A percentile compares a stretch with the other conserved stretches of the same genome.
These are phyloP conservation scores for Sialis lutaria DNA, from an alignment of 2,888 invertebrate species.

Conservation along the genomic window DNA sequence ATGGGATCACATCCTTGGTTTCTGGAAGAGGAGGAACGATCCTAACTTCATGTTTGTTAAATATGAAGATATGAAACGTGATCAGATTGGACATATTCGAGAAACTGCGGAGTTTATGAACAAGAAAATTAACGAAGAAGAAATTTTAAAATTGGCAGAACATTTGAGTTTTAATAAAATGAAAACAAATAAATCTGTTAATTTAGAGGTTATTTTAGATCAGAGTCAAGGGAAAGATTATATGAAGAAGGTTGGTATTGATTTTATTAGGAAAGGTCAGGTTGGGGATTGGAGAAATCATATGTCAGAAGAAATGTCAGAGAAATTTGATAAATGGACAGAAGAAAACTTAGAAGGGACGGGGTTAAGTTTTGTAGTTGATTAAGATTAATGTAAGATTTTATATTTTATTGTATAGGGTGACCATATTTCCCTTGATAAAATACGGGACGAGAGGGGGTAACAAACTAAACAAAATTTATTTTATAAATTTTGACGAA, in stretches of 20 bases:
- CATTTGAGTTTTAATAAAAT: slow-evolving; percentile 33
- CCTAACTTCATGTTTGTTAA: slow-evolving; percentile 19
- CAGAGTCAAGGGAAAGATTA: slow-evolving; percentile 10
- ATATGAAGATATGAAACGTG: slow-evolving; percentile 22
- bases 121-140: slow-evolving; percentile 19
- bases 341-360: slow-evolving; percentile 13
- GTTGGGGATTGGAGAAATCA: slow-evolving; percentile 15
- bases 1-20: slow-evolving; percentile 19
- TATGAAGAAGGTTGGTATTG: slow-evolving; percentile 8
- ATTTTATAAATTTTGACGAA: too few species aligned
- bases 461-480: too few species aligned
- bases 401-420: too few species aligned
- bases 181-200: slow-evolving; percentile 31
- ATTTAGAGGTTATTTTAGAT: slow-evolving; percentile 18
- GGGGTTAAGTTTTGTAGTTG: slow-evolving; percentile 7
- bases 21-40: slow-evolving; percentile 19
- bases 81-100: slow-evolving; percentile 24
- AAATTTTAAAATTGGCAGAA: slow-evolving; percentile 21
- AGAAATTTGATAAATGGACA: slow-evolving; percentile 20
- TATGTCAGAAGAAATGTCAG: slow-evolving; percentile 13
- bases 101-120: slow-evolving; percentile 25
- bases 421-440: too few species aligned
- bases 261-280: slow-evolving; percentile 17
- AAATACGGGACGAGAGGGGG: too few species aligned
- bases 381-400: too few species aligned